Evolutionary conservation across 2,888 invertebrate species (phyloP).

Genomic region (Pantelozetes paolii): DNA sequence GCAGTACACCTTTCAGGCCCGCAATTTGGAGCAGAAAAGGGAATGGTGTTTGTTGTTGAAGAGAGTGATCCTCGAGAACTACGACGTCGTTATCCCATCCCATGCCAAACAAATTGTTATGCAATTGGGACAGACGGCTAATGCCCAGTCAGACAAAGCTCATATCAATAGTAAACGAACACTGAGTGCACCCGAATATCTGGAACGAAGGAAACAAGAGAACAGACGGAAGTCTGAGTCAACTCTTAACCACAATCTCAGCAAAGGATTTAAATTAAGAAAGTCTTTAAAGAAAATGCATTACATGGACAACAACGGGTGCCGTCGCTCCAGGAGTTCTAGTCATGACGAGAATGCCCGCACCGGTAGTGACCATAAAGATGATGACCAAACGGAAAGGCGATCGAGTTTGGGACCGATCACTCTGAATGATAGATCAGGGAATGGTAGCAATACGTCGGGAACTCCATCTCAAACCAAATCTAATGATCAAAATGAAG

Average conservation of each 20-base stretch:
- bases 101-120: constrained; percentile 88
- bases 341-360: constrained; percentile 39
- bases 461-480: not conserved
- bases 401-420: constrained; percentile 38
- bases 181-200: constrained; percentile 79
- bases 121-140: constrained; percentile 58
- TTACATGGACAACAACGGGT: constrained; percentile 32
- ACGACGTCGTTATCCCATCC: constrained; percentile 85
- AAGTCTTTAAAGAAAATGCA: constrained; percentile 41
- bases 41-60: constrained; percentile 75
- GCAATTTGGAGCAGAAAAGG: constrained; percentile 76
- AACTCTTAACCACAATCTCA: constrained; percentile 28
- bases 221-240: constrained; percentile 46
- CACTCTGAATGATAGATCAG: not conserved
- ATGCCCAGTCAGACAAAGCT: not conserved
- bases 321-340: constrained; percentile 30
- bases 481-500: not conserved
- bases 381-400: constrained; percentile 5
- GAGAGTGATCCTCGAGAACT: constrained; percentile 88
- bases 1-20: constrained; percentile 82
- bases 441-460: not conserved
- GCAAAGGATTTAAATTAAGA: constrained; percentile 41
- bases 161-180: constrained; percentile 59
- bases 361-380: not conserved
- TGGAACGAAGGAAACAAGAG: constrained; percentile 69